These are phyloP conservation scores for Eupithecia dodoneata DNA, from an alignment of 2,888 invertebrate genomes.

Conservation along the genomic window DNA sequence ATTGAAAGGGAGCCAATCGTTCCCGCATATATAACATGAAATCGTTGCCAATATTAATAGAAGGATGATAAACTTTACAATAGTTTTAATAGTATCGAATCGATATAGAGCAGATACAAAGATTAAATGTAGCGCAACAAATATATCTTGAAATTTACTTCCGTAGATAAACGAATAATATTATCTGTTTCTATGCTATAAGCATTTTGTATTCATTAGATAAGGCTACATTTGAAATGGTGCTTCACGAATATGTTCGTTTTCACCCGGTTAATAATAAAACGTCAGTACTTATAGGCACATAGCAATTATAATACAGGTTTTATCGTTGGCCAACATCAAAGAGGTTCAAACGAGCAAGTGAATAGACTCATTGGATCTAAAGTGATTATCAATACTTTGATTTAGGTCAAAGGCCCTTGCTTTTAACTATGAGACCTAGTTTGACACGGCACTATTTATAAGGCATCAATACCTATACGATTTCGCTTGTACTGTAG, in stretches of 20 bases:
- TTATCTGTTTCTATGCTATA: background rate
- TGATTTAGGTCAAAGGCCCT: slow-evolving; percentile 30
- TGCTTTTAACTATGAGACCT: slow-evolving; percentile 23
- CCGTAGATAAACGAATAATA: background rate
- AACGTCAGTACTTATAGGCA: background rate
- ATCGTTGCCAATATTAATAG: slow-evolving; percentile 24
- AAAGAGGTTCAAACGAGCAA: background rate
- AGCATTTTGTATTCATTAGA: background rate
- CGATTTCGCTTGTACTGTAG: background rate
- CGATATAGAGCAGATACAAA: slow-evolving; percentile 10
- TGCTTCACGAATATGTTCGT: background rate
- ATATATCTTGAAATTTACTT: slow-evolving; percentile 6
- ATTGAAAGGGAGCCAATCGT: slow-evolving; percentile 3
- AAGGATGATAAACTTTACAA: slow-evolving; percentile 10
- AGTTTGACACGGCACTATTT: background rate
- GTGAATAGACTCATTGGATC: slow-evolving; percentile 1
- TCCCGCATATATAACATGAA: slow-evolving; percentile 17
- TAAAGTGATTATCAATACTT: slow-evolving; percentile 14
- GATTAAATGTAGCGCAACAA: slow-evolving; percentile 7
- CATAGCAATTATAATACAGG: background rate
- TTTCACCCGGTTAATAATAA: background rate
- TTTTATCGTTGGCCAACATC: background rate
- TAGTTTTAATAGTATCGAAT: slow-evolving; percentile 11
- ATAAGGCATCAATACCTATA: background rate
- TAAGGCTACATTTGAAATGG: background rate